Evolutionary conservation across 2,797 vertebrate genomes (phyloP), one percentile per base, ranked within the genome.

Genomic region (Okamejei kenojei): DNA sequence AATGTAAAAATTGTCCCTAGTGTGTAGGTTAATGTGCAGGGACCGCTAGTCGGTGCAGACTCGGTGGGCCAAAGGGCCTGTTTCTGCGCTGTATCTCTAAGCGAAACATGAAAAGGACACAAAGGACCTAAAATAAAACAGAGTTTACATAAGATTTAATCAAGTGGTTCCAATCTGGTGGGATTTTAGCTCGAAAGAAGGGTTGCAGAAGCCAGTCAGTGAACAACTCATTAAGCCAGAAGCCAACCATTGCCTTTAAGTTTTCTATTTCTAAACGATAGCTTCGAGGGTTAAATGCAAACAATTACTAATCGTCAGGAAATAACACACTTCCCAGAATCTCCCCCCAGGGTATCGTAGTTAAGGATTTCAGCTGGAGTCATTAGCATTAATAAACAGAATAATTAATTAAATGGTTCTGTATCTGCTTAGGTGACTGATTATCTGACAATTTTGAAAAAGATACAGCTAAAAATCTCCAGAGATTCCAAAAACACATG

Each of bases 401-500:
- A 77, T 77, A 77, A 77, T 77, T 77, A 77, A 77, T 77, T 77
- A 77, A 77, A 77, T 77, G 80, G 45, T 26, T 35, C 77, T 78
- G 77, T 78, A 78, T 78, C 77, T 15, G 77, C 35, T 78, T 7
- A 82, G 80, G 21, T 54, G 45, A 82, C 80, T 54, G 45, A 82
- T 82, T 54, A 82, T 82, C 38, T 26, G 80, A 54, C 80, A 82
- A 82, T 58, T 26, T 82, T 54, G 7, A 82, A 82, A 81, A 23
- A 54, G 54, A 21, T 23, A 23, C 54, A 23, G 21, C 23, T 82
- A 54, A 82, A 58, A 23, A 6, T 54, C 80, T 23, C 38, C 19
- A 54, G 45, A 26, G 45, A n/a, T 10, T 10, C 21, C 4, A 82
- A 82, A 82, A 54, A 15, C 9, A 26, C 38, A 21, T 10, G 54